Evolutionary conservation across 2,797 vertebrate species (phyloP).

Genomic region (Sternotherus odoratus): DNA sequence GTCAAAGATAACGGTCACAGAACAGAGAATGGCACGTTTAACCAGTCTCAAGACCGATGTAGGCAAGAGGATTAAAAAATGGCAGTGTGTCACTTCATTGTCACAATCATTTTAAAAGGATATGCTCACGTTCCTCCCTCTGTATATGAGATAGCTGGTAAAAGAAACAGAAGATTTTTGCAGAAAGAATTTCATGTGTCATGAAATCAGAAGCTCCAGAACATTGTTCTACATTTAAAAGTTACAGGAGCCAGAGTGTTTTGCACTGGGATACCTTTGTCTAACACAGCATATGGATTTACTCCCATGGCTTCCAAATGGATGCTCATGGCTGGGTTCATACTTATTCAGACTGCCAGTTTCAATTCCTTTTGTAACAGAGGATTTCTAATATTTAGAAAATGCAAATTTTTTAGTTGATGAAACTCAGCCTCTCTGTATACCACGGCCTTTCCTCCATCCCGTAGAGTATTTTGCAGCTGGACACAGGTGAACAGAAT

Average conservation of each 20-base stretch:
- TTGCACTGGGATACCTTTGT: conserved; percentile 4
- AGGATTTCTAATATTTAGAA: conserved; percentile 18
- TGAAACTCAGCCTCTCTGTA: neutral
- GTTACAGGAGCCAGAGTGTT: neutral
- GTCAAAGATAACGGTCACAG: conserved; percentile 70
- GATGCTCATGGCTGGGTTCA: neutral
- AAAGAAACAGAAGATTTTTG: conserved; percentile 4
- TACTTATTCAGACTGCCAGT: neutral
- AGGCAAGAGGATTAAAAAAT: conserved; percentile 51
- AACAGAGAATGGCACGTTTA: conserved; percentile 56
- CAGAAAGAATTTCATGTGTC: neutral
- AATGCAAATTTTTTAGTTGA: neutral
- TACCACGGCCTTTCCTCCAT: neutral
- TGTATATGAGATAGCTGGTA: neutral
- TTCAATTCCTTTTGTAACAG: neutral
- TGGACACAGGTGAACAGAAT: neutral
- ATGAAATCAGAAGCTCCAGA: neutral
- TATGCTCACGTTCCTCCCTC: neutral
- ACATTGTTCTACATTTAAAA: neutral
- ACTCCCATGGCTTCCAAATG: neutral
- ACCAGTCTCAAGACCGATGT: conserved; percentile 36
- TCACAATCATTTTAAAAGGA: conserved; percentile 29
- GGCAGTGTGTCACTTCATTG: neutral
- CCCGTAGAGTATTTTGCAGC: conserved; percentile 26
- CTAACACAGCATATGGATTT: rapidly evolving